Percentiles rank a stretch among this genome's conserved stretches.
Evolutionary conservation across 2,888 invertebrate species (phyloP).

Genomic region (Morpho deidamia): DNA sequence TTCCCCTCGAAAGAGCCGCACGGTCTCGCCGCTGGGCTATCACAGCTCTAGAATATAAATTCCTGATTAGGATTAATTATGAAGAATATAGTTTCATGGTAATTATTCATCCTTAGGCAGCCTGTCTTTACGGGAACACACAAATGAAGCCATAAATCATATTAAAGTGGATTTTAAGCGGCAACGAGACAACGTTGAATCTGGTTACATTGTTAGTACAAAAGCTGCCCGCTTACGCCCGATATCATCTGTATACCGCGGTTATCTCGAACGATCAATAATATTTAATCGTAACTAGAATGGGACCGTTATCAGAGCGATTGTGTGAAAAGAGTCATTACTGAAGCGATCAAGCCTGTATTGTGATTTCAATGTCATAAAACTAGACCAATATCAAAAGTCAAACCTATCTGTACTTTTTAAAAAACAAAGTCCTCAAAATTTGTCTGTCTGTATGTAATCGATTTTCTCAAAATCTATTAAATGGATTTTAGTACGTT

Average conservation of each 20-base stretch:
- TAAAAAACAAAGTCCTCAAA: too few relatives aligned
- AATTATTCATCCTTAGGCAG: conserved; percentile 7
- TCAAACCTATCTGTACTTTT: too few relatives aligned
- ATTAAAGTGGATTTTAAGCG: conserved; percentile 13
- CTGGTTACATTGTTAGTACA: conserved; percentile 18
- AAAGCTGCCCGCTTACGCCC: conserved; percentile 5
- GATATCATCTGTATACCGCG: conserved; percentile 22
- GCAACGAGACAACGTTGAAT: conserved; percentile 11
- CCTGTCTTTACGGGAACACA: conserved; percentile 4
- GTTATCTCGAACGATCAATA: conserved; percentile 29
- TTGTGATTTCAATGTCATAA: too few relatives aligned
- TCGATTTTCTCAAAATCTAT: too few relatives aligned
- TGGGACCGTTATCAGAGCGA: conserved; percentile 6
- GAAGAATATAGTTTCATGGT: background rate
- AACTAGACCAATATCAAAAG: too few relatives aligned
- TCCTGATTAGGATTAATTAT: background rate
- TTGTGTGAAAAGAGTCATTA: background rate
- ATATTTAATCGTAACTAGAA: conserved; percentile 32
- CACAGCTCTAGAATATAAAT: background rate
- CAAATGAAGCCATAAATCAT: conserved; percentile 12
- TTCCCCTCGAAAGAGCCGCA: too few relatives aligned
- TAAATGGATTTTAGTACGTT: too few relatives aligned
- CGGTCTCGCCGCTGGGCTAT: too few relatives aligned
- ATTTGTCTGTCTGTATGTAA: too few relatives aligned
- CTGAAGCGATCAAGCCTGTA: too few relatives aligned